Percentiles rank a stretch among this genome's conserved stretches.
Conservation (phyloP, 2,888 invertebrate species). For the Lepidocyrtinus sp. region DNA sequence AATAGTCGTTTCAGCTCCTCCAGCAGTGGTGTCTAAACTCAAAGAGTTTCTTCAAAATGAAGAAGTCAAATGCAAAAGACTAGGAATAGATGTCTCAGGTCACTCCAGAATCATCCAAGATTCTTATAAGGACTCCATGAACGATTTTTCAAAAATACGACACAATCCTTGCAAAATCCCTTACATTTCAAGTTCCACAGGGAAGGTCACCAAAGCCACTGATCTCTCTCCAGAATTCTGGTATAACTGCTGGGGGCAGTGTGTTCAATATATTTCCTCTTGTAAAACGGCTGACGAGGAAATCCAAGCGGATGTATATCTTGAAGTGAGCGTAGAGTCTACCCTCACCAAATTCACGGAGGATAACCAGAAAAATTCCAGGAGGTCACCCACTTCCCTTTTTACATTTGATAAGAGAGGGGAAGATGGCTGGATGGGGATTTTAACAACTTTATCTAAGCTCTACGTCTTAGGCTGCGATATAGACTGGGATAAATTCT, state of each 20-base stretch:
- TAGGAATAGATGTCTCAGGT: background rate
- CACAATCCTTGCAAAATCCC: background rate
- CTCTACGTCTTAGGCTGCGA: constrained; percentile 18
- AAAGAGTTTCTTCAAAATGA: background rate
- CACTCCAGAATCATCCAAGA: constrained; percentile 1
- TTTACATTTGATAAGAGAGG: constrained; percentile 14
- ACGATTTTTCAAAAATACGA: background rate
- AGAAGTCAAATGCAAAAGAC: background rate
- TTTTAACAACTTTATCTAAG: background rate
- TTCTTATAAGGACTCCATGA: background rate
- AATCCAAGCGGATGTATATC: constrained; percentile 15
- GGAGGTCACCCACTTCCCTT: constrained; percentile 2
- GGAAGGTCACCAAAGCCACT: background rate
- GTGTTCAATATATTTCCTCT: constrained; percentile 9
- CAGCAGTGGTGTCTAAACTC: background rate
- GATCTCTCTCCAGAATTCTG: background rate
- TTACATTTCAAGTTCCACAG: constrained; percentile 20
- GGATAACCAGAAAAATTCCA: constrained; percentile 21
- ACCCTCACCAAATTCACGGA: background rate
- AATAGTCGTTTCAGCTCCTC: background rate
- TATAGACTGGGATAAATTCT: constrained; percentile 28
- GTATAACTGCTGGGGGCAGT: background rate
- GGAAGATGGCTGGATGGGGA: background rate
- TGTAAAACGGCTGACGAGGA: background rate
- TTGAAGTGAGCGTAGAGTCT: constrained; percentile 8